Evolutionary conservation across 2,113 vertebrate genomes (phyloP).

Genomic region (Gobio gobio): DNA sequence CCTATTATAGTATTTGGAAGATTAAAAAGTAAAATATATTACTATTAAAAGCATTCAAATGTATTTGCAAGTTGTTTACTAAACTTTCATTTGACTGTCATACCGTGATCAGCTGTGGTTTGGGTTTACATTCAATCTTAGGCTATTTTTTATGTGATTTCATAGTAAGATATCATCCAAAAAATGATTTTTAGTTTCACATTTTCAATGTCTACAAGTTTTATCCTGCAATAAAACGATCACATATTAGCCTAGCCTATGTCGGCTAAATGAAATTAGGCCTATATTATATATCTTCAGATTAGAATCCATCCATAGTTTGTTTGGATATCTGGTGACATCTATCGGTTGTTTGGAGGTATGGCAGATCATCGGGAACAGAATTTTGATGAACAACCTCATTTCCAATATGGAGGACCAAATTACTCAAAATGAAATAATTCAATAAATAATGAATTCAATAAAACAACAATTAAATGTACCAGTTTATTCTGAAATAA

Average conservation of each 20-base stretch:
- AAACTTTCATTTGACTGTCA: neutral
- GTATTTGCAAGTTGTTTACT: neutral
- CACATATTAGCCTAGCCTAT: neutral
- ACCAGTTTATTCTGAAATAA: too few species aligned
- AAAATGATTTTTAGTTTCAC: neutral
- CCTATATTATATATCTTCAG: neutral
- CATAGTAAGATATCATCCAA: neutral
- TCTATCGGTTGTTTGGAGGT: constrained; percentile 22
- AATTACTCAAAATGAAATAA: too few species aligned
- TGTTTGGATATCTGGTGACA: neutral
- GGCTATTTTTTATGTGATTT: neutral
- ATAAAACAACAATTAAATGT: too few species aligned
- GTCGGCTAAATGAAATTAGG: neutral
- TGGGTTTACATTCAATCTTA: neutral
- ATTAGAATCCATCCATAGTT: neutral
- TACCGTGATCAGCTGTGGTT: neutral
- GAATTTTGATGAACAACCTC: too few species aligned
- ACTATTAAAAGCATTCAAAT: neutral
- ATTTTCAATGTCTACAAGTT: neutral
- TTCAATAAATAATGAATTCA: too few species aligned
- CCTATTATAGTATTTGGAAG: neutral
- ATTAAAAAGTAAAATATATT: neutral
- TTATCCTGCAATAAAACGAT: neutral
- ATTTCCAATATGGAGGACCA: too few species aligned
- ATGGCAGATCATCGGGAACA: neutral